Evolutionary conservation across 2,113 vertebrate species (phyloP).

Genomic region (Megatriorchis doriae): DNA sequence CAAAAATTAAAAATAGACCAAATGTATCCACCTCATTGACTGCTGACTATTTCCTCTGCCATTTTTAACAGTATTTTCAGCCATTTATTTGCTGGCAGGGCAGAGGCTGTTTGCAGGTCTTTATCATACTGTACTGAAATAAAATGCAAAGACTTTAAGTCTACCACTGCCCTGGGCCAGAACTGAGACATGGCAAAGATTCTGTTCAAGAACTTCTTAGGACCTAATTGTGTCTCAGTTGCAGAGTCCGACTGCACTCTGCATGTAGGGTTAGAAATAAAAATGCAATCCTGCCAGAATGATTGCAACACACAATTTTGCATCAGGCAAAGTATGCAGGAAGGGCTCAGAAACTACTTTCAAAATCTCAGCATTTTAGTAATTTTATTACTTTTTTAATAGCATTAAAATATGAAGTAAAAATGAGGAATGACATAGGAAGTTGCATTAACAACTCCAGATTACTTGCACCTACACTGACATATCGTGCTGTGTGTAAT

Average conservation of each 20-base stretch:
- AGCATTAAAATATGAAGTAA: not conserved
- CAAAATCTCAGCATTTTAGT: not conserved
- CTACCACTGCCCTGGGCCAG: not conserved
- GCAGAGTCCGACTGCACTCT: not conserved
- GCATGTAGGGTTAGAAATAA: not conserved
- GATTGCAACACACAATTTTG: not conserved
- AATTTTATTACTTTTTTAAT: not conserved
- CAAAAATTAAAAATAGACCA: not conserved
- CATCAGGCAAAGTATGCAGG: not conserved
- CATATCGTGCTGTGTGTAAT: not conserved
- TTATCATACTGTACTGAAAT: not conserved
- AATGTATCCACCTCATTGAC: not conserved
- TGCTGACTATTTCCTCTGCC: not conserved
- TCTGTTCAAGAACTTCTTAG: not conserved
- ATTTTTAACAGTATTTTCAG: not conserved
- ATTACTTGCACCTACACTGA: not conserved
- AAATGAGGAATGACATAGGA: not conserved
- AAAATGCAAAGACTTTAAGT: not conserved
- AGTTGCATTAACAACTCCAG: not conserved
- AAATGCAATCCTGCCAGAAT: not conserved
- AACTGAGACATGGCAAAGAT: not conserved
- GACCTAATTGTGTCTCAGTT: not conserved
- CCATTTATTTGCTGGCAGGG: not conserved
- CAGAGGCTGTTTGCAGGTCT: not conserved
- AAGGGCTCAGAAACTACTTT: not conserved